These are phyloP conservation scores for Drosophila mojavensis DNA, from an alignment of 1,140 invertebrate species.

Conservation along the genomic window DNA sequence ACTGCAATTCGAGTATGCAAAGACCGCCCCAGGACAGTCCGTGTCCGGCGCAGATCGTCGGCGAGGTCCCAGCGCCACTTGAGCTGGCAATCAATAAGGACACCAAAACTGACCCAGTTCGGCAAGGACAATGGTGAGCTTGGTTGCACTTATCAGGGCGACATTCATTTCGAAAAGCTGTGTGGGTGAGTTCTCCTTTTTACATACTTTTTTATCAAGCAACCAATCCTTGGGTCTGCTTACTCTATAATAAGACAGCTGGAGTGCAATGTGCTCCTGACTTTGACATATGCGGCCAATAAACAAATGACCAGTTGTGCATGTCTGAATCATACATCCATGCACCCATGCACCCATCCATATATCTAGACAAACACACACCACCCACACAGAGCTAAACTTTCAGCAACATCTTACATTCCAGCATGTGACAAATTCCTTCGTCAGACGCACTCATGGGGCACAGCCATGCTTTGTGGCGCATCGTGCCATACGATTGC, in stretches of 20 bases:
- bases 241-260: slow-evolving; percentile 4
- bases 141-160: slow-evolving; percentile 61
- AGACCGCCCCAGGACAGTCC: slow-evolving; percentile 10
- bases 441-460: slow-evolving; percentile 30
- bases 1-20: slow-evolving; percentile 22
- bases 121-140: slow-evolving; percentile 49
- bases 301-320: slow-evolving; percentile 43
- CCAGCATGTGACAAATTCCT: slow-evolving; percentile 39
- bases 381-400: neutral
- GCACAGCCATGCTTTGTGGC: slow-evolving; percentile 55
- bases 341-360: neutral
- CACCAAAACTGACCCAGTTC: slow-evolving; percentile 75
- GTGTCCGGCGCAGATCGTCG: slow-evolving; percentile 30
- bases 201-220: slow-evolving; percentile 17
- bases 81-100: slow-evolving; percentile 64
- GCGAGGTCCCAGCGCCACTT: slow-evolving; percentile 30
- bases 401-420: slow-evolving; percentile 22
- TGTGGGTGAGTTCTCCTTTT: neutral
- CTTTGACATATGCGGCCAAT: slow-evolving; percentile 38
- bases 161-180: slow-evolving; percentile 20
- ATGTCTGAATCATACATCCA: neutral
- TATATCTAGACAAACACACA: too few relatives aligned
- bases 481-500: slow-evolving; percentile 64
- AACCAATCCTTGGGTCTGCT: slow-evolving; percentile 17
- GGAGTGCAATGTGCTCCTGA: slow-evolving; percentile 16